Evolutionary conservation across 1,140 invertebrate genomes (phyloP).

Genomic region (Magallana angulata): DNA sequence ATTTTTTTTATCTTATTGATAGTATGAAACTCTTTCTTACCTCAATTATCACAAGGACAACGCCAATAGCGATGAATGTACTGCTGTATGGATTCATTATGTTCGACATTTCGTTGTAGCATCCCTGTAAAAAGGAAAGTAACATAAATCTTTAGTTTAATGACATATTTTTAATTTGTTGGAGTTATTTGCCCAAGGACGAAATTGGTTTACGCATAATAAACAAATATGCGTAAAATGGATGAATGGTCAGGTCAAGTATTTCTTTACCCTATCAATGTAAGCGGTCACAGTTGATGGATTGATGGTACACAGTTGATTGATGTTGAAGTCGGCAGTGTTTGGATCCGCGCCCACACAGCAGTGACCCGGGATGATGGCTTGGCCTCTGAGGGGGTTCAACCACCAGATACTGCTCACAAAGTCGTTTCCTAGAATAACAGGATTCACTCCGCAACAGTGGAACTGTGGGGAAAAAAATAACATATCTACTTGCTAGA

Average conservation of each 20-base stretch:
- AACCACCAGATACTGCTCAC: conserved; percentile 41
- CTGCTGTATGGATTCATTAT: conserved; percentile 44
- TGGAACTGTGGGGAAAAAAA: conserved; percentile 38
- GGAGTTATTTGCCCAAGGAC: too few relatives aligned
- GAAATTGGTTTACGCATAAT: too few relatives aligned
- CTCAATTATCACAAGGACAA: conserved; percentile 46
- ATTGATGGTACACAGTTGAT: conserved; percentile 47
- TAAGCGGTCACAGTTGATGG: conserved; percentile 28
- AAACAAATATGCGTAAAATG: neutral
- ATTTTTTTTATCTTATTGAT: too few relatives aligned
- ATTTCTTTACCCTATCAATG: conserved; percentile 48
- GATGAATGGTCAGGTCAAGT: neutral
- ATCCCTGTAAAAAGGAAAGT: conserved; percentile 38
- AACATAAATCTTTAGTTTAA: neutral
- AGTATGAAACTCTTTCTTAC: conserved; percentile 6
- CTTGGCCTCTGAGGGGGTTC: conserved; percentile 36
- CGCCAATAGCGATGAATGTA: conserved; percentile 47
- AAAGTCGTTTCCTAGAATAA: conserved; percentile 49
- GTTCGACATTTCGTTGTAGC: conserved; percentile 45
- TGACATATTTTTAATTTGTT: neutral
- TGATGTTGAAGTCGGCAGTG: conserved; percentile 34
- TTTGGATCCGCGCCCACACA: conserved; percentile 48
- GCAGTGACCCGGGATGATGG: conserved; percentile 43
- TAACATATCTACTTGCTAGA: too few relatives aligned
- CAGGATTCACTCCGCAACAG: conserved; percentile 51